phyloP scores from a whole-genome alignment of 2,888 invertebrate genomes.

The Andrena dorsata region DNA sequence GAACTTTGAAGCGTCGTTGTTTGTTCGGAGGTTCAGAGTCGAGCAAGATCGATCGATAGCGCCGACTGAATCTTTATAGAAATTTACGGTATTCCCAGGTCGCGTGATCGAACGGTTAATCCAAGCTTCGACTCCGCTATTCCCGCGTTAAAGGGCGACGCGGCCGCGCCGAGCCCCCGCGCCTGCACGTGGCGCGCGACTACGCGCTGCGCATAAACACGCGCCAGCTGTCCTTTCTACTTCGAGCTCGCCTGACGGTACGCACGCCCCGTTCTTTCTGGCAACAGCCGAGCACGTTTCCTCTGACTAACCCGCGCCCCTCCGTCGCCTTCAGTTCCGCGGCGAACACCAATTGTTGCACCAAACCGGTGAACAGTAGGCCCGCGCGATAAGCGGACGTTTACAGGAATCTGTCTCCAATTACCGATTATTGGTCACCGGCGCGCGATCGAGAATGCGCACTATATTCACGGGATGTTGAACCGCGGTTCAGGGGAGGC shows the following conservation, averaged over 20 bases:
- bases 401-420: conserved; percentile 26
- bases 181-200: conserved; percentile 2
- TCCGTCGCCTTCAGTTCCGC: neutral
- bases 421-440: conserved; percentile 33
- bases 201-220: conserved; percentile 31
- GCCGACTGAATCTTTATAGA: neutral
- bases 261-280: neutral
- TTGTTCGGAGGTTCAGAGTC: neutral
- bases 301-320: no score
- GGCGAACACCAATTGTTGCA: neutral
- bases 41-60: no score
- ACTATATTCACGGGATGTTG: neutral
- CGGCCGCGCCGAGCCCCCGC: neutral
- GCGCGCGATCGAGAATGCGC: neutral
- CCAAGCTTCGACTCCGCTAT: neutral
- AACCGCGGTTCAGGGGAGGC: neutral
- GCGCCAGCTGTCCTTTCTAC: conserved; percentile 18
- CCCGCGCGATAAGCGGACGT: conserved; percentile 12
- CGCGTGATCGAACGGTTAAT: neutral
- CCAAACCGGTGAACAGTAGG: neutral
- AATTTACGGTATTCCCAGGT: neutral
- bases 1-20: neutral
- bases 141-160: conserved; percentile 42
- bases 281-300: neutral
- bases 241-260: conserved; percentile 28